Evolutionary conservation across 2,797 vertebrate species (phyloP), one percentile per base, ranked within the genome.

Genomic region (Acipenser transmontanus): DNA sequence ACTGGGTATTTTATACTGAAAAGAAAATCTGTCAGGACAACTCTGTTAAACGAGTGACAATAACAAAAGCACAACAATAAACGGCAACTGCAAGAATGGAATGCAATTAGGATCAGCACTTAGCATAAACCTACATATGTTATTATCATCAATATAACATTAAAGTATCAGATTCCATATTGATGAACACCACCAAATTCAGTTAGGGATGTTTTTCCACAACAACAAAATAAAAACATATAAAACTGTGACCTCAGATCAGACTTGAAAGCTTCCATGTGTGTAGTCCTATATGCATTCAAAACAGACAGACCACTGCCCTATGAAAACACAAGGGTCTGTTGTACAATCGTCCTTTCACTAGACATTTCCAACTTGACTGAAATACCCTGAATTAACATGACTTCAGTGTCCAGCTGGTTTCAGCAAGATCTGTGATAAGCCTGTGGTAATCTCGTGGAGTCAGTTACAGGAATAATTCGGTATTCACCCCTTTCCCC

Each of bases 391-490:
- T 34, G 8, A 8, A 61, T 61, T 61, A 17, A 47, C 17, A 61
- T 61, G 13, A 47, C 60, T 61, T 61, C 47, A 61, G 60, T 10
- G 17, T 34, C 17, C 60, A 61, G 6, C 60, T 61, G 60, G 12
- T 61, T 61, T 61, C 17, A 61, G 17, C 60, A 34, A 61, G 60
- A 61, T 61, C 17, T 61, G 60, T 8, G 17, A 61, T 61, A 61
- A 61, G 17, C 60, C 17, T 61, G 6, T 34, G 52, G 8, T 66
- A 66, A 66, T 66, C 64, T 57, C 12, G 6, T 4, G 64, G 64
- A 57, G 52, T 66, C 51, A 48, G 52, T 66, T 66, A 66, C 64
- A 66, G 64, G 64, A 66, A 66, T 34, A 49, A n/a, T 47, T 7
- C 9, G 13, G 5, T 48, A 10, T 47, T 47, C n/a, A 34, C 34